Conservation (phyloP, 2,113 vertebrate species). For the Chlamydotis undulata region DNA sequence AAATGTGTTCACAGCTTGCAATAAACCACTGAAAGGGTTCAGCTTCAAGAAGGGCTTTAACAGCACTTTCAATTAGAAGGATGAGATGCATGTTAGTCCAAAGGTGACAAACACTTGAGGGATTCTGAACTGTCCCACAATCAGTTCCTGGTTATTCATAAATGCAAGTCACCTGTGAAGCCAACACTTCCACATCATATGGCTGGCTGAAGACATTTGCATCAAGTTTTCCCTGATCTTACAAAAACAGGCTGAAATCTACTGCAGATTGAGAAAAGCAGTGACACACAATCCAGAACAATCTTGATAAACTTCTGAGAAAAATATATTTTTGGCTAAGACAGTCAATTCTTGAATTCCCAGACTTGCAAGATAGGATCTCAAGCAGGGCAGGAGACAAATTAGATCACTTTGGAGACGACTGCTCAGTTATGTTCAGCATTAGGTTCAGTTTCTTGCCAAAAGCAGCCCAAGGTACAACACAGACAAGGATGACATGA, state of each 20-base stretch:
- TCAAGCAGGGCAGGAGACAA: not conserved
- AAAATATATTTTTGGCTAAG: not conserved
- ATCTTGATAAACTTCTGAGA: not conserved
- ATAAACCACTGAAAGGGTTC: not conserved
- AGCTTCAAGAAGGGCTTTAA: not conserved
- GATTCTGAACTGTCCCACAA: not conserved
- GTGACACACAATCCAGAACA: not conserved
- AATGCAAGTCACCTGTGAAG: not conserved
- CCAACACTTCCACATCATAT: not conserved
- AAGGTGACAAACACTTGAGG: not conserved
- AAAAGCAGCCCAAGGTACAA: not conserved
- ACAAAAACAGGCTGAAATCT: not conserved
- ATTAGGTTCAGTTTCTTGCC: not conserved
- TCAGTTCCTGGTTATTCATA: not conserved
- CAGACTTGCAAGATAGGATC: not conserved
- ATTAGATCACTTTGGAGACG: not conserved
- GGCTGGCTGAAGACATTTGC: not conserved
- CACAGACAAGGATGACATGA: not conserved
- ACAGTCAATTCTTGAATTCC: not conserved
- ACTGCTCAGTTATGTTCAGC: not conserved
- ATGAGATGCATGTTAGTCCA: not conserved
- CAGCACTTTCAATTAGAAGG: not conserved
- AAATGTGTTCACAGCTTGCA: not conserved
- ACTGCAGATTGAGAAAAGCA: not conserved
- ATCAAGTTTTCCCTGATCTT: not conserved